Evolutionary conservation across 1,140 invertebrate species (phyloP).

Genomic region (Drosophila carrolli): DNA sequence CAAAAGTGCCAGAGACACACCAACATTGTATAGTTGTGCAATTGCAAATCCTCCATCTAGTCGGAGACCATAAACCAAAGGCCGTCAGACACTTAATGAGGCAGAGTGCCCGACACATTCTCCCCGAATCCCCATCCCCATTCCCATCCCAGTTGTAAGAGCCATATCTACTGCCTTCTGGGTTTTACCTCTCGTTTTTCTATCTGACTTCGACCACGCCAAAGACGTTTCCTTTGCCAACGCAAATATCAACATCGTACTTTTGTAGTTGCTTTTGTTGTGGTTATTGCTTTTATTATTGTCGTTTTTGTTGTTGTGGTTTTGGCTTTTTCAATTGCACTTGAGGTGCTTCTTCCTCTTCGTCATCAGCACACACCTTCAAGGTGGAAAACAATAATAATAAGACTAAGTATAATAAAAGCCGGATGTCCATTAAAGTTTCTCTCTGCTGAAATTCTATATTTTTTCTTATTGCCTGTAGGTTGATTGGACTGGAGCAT

Average conservation of each 20-base stretch:
- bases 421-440: constrained; percentile 71
- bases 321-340: constrained; percentile 71
- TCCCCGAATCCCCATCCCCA: not conserved
- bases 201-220: constrained; percentile 44
- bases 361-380: constrained; percentile 43
- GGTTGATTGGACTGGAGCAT: constrained; percentile 47
- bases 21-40: constrained; percentile 14
- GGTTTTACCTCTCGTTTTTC: constrained; percentile 22
- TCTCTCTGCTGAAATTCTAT: constrained; percentile 39
- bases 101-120: constrained; percentile 11
- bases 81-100: constrained; percentile 31
- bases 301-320: constrained; percentile 28
- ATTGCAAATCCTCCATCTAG: constrained; percentile 40
- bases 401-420: constrained; percentile 62
- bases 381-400: constrained; percentile 52
- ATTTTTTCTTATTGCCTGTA: constrained; percentile 40
- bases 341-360: constrained; percentile 62
- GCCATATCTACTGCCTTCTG: constrained; percentile 15
- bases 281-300: constrained; percentile 22
- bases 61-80: constrained; percentile 49
- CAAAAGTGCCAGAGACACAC: constrained; percentile 8
- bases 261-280: constrained; percentile 16
- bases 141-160: not conserved
- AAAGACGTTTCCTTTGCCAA: constrained; percentile 75
- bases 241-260: constrained; percentile 54